These are phyloP conservation scores for Bombus vancouverensis DNA, from an alignment of 1,140 invertebrate genomes.

Conservation along the genomic window DNA sequence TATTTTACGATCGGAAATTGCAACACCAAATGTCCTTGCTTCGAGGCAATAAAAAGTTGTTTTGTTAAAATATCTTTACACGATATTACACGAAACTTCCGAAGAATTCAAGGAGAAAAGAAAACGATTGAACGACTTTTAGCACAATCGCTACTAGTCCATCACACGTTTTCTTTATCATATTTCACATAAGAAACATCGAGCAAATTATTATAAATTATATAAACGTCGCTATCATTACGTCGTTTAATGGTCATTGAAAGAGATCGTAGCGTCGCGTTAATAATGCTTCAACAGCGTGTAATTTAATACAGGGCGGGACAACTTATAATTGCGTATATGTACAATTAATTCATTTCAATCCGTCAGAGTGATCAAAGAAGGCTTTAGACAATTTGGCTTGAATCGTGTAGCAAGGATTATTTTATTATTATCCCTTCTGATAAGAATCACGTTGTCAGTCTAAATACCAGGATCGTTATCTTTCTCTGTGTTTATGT, in stretches of 20 bases:
- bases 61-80: not conserved
- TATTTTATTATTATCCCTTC: not conserved
- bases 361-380: too few relatives aligned
- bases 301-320: not conserved
- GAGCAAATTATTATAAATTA: not conserved
- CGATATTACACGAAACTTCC: not conserved
- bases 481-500: not conserved
- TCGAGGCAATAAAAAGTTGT: not conserved
- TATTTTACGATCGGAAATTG: not conserved
- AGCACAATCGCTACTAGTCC: too few relatives aligned
- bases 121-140: not conserved
- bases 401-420: too few relatives aligned
- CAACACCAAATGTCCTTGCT: not conserved
- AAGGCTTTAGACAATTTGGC: not conserved
- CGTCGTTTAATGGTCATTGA: constrained; percentile 3
- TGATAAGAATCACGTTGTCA: not conserved
- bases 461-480: not conserved
- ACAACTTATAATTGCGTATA: constrained; percentile 1
- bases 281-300: not conserved
- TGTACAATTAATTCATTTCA: not conserved
- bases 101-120: not conserved
- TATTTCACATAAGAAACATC: not conserved
- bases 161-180: too few relatives aligned
- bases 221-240: constrained; percentile 5
- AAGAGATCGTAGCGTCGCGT: not conserved